These are phyloP conservation scores for Watsonalla cultraria DNA, from an alignment of 2,888 invertebrate genomes.

Conservation along the genomic window DNA sequence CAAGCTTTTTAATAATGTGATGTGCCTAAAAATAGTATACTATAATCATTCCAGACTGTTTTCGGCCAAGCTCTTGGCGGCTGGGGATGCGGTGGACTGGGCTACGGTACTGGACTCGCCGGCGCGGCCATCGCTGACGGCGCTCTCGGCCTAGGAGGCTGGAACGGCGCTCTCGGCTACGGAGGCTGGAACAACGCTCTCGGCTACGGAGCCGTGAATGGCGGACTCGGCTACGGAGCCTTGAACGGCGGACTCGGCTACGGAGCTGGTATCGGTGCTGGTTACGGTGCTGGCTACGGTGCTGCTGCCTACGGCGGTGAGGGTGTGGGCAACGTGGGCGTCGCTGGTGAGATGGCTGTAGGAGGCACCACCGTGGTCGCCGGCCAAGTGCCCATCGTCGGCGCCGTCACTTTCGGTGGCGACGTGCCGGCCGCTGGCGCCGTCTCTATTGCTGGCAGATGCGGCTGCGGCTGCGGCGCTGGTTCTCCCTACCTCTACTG, in stretches of 20 bases:
- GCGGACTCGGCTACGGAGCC: no score
- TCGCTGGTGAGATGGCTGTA: slow-evolving; percentile 25
- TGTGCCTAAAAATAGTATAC: no score
- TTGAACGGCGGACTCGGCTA: no score
- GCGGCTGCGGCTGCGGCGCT: slow-evolving; percentile 8
- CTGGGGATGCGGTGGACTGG: slow-evolving; percentile 2
- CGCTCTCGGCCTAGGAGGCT: background rate
- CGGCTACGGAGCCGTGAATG: background rate
- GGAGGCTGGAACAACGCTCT: background rate
- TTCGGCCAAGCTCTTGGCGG: background rate
- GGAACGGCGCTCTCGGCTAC: background rate
- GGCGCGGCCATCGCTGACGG: background rate
- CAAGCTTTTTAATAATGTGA: no score
- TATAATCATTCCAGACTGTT: no score
- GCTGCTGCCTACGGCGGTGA: background rate
- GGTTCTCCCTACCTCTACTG: slow-evolving; percentile 7
- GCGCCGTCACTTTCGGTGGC: slow-evolving; percentile 8
- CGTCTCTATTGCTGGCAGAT: slow-evolving; percentile 9
- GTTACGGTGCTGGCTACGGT: slow-evolving; percentile 4
- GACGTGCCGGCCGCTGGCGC: slow-evolving; percentile 6
- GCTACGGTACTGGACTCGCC: slow-evolving; percentile 2
- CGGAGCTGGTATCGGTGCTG: slow-evolving; percentile 1
- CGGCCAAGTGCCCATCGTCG: background rate
- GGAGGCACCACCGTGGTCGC: slow-evolving; percentile 15
- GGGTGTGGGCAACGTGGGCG: slow-evolving; percentile 11